phyloP scores from a whole-genome alignment of 2,113 vertebrate genomes.

The Leptobrachium leishanense region DNA sequence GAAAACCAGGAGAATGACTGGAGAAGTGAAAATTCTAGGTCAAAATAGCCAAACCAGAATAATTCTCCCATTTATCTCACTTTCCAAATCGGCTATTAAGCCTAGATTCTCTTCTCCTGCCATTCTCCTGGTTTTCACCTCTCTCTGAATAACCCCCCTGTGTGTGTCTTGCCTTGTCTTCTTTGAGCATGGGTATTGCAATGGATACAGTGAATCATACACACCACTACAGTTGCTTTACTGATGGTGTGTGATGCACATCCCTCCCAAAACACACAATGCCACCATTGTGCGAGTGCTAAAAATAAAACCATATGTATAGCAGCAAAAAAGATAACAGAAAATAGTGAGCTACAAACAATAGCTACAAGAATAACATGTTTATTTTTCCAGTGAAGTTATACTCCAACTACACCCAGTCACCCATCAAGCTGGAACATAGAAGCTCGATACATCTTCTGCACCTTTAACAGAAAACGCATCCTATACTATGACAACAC shows the following conservation, averaged over 20 bases:
- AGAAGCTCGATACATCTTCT: background rate
- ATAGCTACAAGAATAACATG: background rate
- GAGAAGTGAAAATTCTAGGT: no score
- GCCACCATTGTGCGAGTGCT: background rate
- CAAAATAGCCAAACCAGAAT: no score
- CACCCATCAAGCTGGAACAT: background rate
- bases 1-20: no score
- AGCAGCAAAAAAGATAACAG: background rate
- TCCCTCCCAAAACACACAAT: background rate
- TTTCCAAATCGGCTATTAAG: no score
- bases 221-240: no score
- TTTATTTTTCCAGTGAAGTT: background rate
- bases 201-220: no score
- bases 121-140: no score
- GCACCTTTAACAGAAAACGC: background rate
- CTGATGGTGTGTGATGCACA: background rate
- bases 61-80: no score
- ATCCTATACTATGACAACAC: background rate
- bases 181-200: no score
- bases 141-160: no score
- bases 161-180: no score
- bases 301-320: background rate
- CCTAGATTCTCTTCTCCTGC: no score
- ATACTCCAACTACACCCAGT: background rate
- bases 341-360: background rate